Evolutionary conservation across 2,113 vertebrate genomes (phyloP).

Genomic region (Aix galericulata): DNA sequence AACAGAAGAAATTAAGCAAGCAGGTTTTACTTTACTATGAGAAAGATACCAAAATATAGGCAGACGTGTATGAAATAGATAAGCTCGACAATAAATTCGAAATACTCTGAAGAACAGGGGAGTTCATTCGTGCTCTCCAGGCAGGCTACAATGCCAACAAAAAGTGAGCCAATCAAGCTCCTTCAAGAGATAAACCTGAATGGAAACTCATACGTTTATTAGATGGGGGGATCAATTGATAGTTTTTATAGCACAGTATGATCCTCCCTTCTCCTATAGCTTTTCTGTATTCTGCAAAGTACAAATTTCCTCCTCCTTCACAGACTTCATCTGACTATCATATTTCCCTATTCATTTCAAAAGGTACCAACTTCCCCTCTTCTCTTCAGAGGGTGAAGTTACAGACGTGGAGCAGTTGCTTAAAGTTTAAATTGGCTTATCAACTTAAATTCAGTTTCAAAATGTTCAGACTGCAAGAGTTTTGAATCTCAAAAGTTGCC

Average conservation of each 20-base stretch:
- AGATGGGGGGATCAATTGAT: rapidly evolving
- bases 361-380: neutral
- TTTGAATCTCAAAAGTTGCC: neutral
- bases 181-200: neutral
- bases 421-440: neutral
- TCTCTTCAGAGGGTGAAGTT: neutral
- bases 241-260: neutral
- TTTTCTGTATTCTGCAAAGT: neutral
- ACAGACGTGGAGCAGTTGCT: neutral
- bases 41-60: neutral
- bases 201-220: rapidly evolving
- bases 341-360: neutral
- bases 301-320: neutral
- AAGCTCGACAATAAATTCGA: neutral
- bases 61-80: neutral
- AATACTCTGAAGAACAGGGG: neutral
- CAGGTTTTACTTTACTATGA: neutral
- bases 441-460: neutral
- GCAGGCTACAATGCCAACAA: neutral
- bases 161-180: neutral
- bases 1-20: neutral
- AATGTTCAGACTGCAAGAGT: neutral
- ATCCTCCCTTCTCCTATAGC: neutral
- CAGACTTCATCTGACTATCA: neutral
- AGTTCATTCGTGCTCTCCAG: neutral